phyloP scores from a whole-genome alignment of 2,113 vertebrate species.

The Thamnaconus septentrionalis region DNA sequence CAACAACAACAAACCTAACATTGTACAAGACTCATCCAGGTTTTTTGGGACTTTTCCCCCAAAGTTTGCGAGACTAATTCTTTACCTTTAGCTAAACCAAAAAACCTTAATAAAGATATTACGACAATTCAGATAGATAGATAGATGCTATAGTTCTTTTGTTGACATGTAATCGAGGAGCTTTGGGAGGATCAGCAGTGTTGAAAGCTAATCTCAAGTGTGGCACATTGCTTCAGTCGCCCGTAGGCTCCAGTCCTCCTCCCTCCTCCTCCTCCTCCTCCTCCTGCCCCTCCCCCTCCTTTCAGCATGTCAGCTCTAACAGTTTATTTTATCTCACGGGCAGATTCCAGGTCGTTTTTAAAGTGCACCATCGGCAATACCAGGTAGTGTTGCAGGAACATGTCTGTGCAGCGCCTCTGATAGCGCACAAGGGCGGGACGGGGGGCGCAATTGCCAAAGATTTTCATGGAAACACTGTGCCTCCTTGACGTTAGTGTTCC shows the following conservation, averaged over 20 bases:
- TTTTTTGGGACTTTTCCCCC: no score
- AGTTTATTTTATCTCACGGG: background rate
- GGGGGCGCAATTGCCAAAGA: background rate
- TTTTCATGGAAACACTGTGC: background rate
- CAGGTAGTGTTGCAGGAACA: slow-evolving; percentile 8
- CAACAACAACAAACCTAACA: no score
- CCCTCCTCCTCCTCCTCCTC: background rate
- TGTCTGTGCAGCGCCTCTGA: slow-evolving; percentile 15
- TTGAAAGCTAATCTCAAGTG: slow-evolving; percentile 1
- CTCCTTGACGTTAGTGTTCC: no score
- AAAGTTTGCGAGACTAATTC: no score
- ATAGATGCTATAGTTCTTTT: background rate
- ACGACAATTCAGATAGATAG: no score
- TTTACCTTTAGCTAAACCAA: no score
- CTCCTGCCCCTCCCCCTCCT: background rate
- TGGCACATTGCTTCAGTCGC: background rate
- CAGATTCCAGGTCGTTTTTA: slow-evolving; percentile 15
- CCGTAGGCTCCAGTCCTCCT: background rate
- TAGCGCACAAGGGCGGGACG: background rate
- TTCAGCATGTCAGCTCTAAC: background rate
- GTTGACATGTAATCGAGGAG: background rate
- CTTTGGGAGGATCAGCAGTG: background rate
- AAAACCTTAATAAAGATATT: no score
- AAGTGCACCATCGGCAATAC: background rate
- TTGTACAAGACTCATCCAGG: no score